These are phyloP conservation scores for Caenorhabditis wallacei DNA, from an alignment of 2,888 invertebrate species.

Conservation along the genomic window DNA sequence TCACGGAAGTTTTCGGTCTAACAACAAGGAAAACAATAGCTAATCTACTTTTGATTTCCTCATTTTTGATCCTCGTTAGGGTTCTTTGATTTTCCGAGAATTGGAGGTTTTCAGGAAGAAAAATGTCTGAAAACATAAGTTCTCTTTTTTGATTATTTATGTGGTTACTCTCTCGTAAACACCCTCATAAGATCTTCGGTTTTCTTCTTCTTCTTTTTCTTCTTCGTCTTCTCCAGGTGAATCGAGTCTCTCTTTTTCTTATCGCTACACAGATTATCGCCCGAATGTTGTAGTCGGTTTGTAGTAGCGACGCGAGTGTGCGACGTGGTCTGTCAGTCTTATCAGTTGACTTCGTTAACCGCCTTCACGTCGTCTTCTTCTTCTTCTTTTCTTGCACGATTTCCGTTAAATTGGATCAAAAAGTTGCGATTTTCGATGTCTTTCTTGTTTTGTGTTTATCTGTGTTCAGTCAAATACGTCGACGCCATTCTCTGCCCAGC, in stretches of 20 bases:
- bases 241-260: conserved; percentile 9
- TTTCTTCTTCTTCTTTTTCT: neutral
- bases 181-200: conserved; percentile 8
- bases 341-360: conserved; percentile 24
- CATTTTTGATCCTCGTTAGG: too few relatives aligned
- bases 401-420: conserved; percentile 14
- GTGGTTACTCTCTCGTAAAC: neutral
- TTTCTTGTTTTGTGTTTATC: conserved; percentile 33
- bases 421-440: conserved; percentile 35
- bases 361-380: too few relatives aligned
- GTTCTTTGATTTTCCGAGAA: too few relatives aligned
- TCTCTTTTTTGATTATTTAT: neutral
- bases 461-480: conserved; percentile 43
- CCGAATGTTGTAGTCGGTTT: conserved; percentile 28
- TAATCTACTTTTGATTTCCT: too few relatives aligned
- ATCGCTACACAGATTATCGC: conserved; percentile 20
- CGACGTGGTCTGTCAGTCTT: conserved; percentile 6
- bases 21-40: too few relatives aligned
- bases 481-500: conserved; percentile 34
- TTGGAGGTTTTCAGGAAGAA: neutral
- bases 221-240: neutral
- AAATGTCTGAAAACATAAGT: neutral
- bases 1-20: too few relatives aligned
- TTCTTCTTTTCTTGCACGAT: too few relatives aligned
- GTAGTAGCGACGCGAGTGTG: neutral